Evolutionary conservation across 2,888 invertebrate species (phyloP).

Genomic region (Drosophila meridionalis): DNA sequence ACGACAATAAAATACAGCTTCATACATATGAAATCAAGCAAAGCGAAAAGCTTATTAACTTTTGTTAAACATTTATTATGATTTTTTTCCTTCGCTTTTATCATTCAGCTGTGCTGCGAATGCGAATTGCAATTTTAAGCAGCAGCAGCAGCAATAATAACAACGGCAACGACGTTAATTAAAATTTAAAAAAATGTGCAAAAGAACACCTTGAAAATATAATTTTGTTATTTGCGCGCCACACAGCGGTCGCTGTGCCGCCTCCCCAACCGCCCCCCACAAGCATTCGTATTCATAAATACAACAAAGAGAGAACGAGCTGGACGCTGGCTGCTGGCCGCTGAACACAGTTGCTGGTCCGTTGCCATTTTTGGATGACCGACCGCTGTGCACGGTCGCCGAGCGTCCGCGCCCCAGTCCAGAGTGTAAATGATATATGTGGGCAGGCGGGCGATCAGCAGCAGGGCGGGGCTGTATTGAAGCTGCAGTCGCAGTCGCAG

Average conservation of each 20-base stretch:
- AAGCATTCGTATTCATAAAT: slow-evolving; percentile 57
- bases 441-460: slow-evolving; percentile 42
- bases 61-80: slow-evolving; percentile 70
- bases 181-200: slow-evolving; percentile 74
- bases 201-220: slow-evolving; percentile 78
- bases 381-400: slow-evolving; percentile 72
- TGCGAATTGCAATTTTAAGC: slow-evolving; percentile 71
- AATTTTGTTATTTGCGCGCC: slow-evolving; percentile 77
- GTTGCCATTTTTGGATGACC: slow-evolving; percentile 77
- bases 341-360: slow-evolving; percentile 31
- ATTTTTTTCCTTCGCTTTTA: slow-evolving; percentile 28
- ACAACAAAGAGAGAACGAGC: slow-evolving; percentile 45
- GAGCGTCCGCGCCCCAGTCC: slow-evolving; percentile 54
- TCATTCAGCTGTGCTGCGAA: slow-evolving; percentile 55
- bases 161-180: slow-evolving; percentile 64
- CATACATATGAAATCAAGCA: slow-evolving; percentile 65
- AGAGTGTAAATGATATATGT: slow-evolving; percentile 82
- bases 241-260: slow-evolving; percentile 56
- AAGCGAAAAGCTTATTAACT: slow-evolving; percentile 67
- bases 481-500: slow-evolving; percentile 30
- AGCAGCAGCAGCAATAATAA: slow-evolving; percentile 29
- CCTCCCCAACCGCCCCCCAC: slow-evolving; percentile 19
- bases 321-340: slow-evolving; percentile 42
- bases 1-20: slow-evolving; percentile 68
- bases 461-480: slow-evolving; percentile 40